These are phyloP conservation scores for Dasypus novemcinctus DNA, from an alignment of 2,113 vertebrate species.

Conservation along the genomic window DNA sequence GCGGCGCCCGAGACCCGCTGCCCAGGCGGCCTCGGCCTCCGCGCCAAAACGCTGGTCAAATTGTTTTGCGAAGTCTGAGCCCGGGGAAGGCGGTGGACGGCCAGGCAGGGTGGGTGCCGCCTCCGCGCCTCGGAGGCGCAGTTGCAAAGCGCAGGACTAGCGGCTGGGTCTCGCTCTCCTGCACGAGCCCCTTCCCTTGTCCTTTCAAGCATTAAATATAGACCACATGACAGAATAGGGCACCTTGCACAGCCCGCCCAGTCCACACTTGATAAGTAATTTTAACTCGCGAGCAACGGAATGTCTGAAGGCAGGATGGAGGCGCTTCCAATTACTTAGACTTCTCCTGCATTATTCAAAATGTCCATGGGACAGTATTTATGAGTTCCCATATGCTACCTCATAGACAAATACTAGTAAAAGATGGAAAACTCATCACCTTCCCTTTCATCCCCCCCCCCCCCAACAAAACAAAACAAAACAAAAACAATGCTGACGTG, in stretches of 20 bases:
- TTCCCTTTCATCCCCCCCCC: neutral
- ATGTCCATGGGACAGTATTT: slow-evolving; percentile 73
- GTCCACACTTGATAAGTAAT: slow-evolving; percentile 77
- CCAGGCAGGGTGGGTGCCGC: neutral
- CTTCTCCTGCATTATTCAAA: slow-evolving; percentile 61
- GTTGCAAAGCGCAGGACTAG: neutral
- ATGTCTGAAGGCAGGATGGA: slow-evolving; percentile 47
- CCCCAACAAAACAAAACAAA: too few relatives aligned
- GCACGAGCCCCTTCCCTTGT: slow-evolving; percentile 66
- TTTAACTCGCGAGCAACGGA: slow-evolving; percentile 72
- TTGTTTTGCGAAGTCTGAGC: slow-evolving; percentile 44
- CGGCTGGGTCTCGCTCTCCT: neutral
- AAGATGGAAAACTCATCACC: slow-evolving; percentile 43
- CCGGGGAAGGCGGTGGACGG: neutral
- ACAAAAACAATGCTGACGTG: neutral
- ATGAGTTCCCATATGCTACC: slow-evolving; percentile 40
- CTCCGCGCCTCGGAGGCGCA: neutral
- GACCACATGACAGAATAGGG: slow-evolving; percentile 80
- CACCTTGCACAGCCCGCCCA: slow-evolving; percentile 78
- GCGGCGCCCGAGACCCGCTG: neutral
- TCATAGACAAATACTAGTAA: slow-evolving; percentile 45
- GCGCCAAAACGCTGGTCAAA: neutral
- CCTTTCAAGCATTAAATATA: slow-evolving; percentile 78
- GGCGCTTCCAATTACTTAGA: slow-evolving; percentile 77
- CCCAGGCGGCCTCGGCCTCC: neutral